A percentile compares a stretch with the other conserved stretches of the same genome.
Evolutionary conservation across 2,113 vertebrate species (phyloP).

Genomic region (Leptocoma aspasia): DNA sequence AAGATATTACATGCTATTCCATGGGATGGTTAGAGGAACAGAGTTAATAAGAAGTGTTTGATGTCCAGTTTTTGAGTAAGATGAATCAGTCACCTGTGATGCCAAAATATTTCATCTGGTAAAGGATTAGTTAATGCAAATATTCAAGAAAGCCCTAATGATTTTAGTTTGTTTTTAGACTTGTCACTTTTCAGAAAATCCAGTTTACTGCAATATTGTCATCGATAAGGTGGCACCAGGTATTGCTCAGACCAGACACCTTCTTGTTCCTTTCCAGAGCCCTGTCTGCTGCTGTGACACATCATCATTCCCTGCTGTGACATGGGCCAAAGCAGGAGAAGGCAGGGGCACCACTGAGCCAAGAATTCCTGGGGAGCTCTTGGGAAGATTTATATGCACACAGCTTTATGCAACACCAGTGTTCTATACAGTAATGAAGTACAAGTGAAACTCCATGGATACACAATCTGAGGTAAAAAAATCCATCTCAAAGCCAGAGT

Average conservation of each 20-base stretch:
- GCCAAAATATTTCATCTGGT: neutral
- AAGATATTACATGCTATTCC: neutral
- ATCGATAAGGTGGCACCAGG: neutral
- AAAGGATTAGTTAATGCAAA: neutral
- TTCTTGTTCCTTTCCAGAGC: neutral
- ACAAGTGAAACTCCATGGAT: neutral
- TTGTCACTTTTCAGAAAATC: neutral
- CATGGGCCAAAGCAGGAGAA: neutral
- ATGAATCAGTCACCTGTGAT: neutral
- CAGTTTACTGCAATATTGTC: neutral
- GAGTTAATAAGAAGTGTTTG: neutral
- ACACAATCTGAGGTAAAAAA: neutral
- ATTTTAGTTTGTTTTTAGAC: neutral
- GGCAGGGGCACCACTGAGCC: neutral
- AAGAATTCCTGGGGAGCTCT: neutral
- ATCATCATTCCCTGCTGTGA: neutral
- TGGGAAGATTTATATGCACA: neutral
- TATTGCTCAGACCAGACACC: neutral
- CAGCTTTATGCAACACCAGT: neutral
- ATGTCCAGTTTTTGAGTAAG: neutral
- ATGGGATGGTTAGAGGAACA: neutral
- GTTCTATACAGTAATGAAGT: neutral
- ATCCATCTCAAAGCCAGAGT: neutral
- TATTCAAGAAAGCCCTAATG: neutral
- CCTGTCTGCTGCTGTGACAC: neutral